Evolutionary conservation across 2,113 vertebrate genomes (phyloP).

Genomic region (Lepidothrix coronata): DNA sequence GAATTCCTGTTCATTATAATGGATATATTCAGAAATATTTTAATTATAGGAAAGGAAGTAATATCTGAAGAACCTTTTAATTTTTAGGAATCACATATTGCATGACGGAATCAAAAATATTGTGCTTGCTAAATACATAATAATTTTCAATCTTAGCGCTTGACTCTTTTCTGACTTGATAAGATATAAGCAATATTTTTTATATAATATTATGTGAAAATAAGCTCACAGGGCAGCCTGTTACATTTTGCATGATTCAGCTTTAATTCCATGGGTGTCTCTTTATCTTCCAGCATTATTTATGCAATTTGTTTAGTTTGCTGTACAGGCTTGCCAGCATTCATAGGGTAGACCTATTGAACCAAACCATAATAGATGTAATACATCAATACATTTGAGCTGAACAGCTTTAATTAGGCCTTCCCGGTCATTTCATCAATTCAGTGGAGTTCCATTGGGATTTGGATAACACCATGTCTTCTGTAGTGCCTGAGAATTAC

Average conservation of each 20-base stretch:
- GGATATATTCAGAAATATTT: neutral
- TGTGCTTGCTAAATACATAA: neutral
- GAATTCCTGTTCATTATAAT: neutral
- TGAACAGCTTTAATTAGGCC: constrained; percentile 99
- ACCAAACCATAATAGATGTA: constrained; percentile 94
- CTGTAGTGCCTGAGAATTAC: constrained; percentile 87
- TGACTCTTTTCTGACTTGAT: neutral
- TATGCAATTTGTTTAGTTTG: constrained; percentile 92
- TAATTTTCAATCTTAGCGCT: neutral
- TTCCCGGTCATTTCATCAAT: constrained; percentile 97
- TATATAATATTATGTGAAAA: constrained; percentile 53
- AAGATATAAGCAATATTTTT: constrained; percentile 35
- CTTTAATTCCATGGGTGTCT: constrained; percentile 58
- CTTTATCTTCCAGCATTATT: constrained; percentile 81
- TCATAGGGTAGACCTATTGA: constrained; percentile 91
- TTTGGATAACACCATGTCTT: constrained; percentile 82
- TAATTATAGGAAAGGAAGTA: neutral
- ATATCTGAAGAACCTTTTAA: neutral
- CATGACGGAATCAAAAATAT: neutral
- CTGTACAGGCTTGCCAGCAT: constrained; percentile 86
- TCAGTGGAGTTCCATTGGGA: constrained; percentile 80
- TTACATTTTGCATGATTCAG: constrained; percentile 61
- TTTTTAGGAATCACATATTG: neutral
- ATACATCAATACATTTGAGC: constrained; percentile 99
- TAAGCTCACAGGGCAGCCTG: constrained; percentile 58